A percentile compares a stretch with the other conserved stretches of the same genome.
These are phyloP conservation scores for Cheirogaleus major DNA, from an alignment of 2,797 vertebrate genomes.

Conservation along the genomic window DNA sequence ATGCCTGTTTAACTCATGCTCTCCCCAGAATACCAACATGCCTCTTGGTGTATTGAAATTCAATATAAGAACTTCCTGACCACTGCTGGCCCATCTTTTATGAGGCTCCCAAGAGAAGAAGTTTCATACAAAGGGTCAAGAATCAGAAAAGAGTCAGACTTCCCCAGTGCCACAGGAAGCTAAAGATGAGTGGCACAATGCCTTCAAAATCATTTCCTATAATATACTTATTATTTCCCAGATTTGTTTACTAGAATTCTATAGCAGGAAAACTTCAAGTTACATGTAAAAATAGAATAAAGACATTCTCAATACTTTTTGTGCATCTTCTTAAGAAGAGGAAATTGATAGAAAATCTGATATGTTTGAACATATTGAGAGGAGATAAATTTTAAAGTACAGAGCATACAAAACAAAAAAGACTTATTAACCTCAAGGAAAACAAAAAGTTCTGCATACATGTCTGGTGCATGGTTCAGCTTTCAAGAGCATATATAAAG, in stretches of 20 bases:
- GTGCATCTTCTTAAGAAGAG: background rate
- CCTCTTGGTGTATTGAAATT: background rate
- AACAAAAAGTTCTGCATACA: background rate
- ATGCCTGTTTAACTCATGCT: background rate
- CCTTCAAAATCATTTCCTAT: background rate
- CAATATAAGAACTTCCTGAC: background rate
- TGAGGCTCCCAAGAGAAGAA: background rate
- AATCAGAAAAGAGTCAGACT: background rate
- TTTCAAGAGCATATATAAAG: background rate
- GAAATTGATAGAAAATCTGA: background rate
- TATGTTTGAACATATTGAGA: background rate
- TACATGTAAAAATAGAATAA: background rate
- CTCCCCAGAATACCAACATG: background rate
- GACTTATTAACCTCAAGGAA: background rate
- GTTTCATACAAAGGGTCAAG: background rate
- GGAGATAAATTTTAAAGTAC: background rate
- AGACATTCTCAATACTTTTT: background rate
- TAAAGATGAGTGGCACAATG: background rate
- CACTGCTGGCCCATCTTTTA: background rate
- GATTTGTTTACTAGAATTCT: background rate
- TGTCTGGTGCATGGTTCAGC: background rate
- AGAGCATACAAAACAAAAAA: constrained; percentile 6
- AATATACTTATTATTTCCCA: constrained; percentile 1
- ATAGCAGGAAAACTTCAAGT: background rate
- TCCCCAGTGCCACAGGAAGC: background rate